These are phyloP conservation scores for Melanotaenia pygmaea DNA, from an alignment of 2,797 vertebrate species.

Conservation along the genomic window DNA sequence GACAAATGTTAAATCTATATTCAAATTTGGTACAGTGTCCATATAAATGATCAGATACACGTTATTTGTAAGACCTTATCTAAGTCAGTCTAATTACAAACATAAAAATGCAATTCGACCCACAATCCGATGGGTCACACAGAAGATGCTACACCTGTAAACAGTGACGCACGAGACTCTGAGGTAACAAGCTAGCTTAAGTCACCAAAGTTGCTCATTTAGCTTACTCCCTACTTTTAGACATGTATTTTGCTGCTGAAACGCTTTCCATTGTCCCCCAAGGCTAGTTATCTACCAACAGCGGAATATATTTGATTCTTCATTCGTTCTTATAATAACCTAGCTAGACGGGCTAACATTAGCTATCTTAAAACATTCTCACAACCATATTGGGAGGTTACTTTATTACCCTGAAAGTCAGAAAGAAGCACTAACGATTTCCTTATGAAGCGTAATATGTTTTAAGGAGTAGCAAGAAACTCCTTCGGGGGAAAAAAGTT, in stretches of 20 bases:
- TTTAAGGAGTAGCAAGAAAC: too few relatives aligned
- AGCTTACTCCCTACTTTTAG: too few relatives aligned
- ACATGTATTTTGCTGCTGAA: too few relatives aligned
- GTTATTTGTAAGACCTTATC: too few relatives aligned
- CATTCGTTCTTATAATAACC: not conserved
- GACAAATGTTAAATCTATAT: too few relatives aligned
- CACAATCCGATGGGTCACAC: not conserved
- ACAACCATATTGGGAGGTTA: not conserved
- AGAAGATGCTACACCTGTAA: not conserved
- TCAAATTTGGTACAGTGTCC: too few relatives aligned
- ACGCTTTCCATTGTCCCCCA: too few relatives aligned
- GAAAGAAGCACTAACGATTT: not conserved
- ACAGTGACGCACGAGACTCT: not conserved
- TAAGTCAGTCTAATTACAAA: too few relatives aligned
- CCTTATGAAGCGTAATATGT: too few relatives aligned
- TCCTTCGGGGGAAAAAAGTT: not conserved
- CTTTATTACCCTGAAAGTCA: slow-evolving; percentile 46
- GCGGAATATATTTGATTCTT: too few relatives aligned
- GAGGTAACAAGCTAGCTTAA: not conserved
- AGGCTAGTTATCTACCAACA: not conserved
- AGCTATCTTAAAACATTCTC: not conserved
- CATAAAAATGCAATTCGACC: not conserved
- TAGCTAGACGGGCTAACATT: slow-evolving; percentile 36
- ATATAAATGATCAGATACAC: too few relatives aligned
- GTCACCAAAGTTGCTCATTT: too few relatives aligned